Evolutionary conservation across 2,797 vertebrate genomes (phyloP).

Genomic region (Micromesistius poutassou): DNA sequence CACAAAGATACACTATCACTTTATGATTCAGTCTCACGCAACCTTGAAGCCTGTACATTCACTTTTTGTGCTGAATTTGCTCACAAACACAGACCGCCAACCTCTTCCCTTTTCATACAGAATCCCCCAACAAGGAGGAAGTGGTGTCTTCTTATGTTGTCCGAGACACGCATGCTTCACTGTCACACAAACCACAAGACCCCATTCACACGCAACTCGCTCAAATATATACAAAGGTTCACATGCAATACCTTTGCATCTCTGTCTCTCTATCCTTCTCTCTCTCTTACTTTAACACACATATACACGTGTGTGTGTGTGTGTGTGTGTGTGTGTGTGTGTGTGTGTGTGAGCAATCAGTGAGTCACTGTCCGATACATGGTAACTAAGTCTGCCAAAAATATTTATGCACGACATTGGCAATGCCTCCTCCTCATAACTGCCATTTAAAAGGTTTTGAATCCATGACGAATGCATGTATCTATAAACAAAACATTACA

Average conservation of each 20-base stretch:
- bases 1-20: constrained; percentile 22
- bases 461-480: constrained; percentile 27
- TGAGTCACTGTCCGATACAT: constrained; percentile 30
- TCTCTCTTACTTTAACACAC: neutral
- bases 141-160: constrained; percentile 63
- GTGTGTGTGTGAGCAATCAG: constrained; percentile 16
- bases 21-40: neutral
- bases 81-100: no score
- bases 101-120: constrained; percentile 37
- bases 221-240: no score
- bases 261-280: neutral
- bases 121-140: constrained; percentile 59
- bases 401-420: constrained; percentile 35
- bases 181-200: constrained; percentile 49
- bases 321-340: no score
- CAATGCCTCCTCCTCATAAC: neutral
- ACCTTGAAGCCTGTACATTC: no score
- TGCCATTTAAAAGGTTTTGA: constrained; percentile 32
- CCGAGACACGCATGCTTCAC: constrained; percentile 57
- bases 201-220: neutral
- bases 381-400: constrained; percentile 45
- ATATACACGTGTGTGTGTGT: no score
- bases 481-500: constrained; percentile 3
- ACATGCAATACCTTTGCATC: neutral
- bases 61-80: no score